Conservation (phyloP, 2,888 invertebrate species). For the Margaritifera margaritifera region DNA sequence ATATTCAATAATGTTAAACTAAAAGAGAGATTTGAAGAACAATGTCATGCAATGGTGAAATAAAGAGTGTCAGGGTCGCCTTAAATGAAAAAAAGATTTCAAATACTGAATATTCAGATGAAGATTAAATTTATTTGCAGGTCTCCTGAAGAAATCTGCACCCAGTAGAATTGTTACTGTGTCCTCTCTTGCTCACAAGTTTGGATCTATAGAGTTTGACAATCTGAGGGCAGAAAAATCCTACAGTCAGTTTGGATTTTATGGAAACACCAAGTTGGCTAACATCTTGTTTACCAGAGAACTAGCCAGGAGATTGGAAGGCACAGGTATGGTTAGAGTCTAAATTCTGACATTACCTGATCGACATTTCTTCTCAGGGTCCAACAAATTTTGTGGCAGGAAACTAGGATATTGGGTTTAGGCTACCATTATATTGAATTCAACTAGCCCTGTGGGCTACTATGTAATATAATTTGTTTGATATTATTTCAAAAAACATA, state of each 20-base stretch:
- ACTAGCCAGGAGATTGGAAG: conserved; percentile 58
- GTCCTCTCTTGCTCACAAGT: conserved; percentile 53
- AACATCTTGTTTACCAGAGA: conserved; percentile 69
- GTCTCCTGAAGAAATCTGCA: conserved; percentile 52
- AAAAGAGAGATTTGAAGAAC: no score
- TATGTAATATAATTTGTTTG: no score
- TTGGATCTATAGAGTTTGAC: conserved; percentile 51
- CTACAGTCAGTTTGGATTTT: conserved; percentile 47
- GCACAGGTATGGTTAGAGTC: conserved; percentile 43
- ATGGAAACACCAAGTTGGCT: conserved; percentile 68
- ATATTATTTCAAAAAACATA: no score
- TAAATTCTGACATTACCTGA: no score
- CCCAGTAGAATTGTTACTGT: conserved; percentile 59
- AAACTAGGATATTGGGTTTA: no score
- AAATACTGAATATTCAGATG: neutral
- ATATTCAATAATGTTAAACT: no score
- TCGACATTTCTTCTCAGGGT: no score
- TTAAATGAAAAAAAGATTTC: neutral
- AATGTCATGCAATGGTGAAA: no score
- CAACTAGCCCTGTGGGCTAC: no score
- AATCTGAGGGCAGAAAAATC: conserved; percentile 52
- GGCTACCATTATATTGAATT: no score
- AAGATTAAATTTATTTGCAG: conserved; percentile 28
- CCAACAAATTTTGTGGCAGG: no score
- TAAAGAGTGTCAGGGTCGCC: no score